Percentiles rank a stretch among this genome's conserved stretches.
These are phyloP conservation scores for Calycopis cecrops DNA, from an alignment of 1,140 invertebrate species.

Conservation along the genomic window DNA sequence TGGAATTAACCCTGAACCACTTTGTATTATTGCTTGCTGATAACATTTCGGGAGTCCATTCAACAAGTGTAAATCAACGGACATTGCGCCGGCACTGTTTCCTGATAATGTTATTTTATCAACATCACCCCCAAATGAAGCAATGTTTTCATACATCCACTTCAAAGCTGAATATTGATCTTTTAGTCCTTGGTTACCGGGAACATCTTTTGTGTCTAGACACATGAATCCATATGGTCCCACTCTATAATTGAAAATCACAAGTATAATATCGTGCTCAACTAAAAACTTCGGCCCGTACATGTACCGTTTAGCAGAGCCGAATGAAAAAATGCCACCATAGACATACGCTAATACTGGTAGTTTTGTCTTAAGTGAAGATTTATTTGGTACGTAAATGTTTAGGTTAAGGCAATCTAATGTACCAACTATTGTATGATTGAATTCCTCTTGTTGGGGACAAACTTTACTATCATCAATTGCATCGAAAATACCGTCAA, in stretches of 20 bases:
- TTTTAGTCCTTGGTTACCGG: not conserved
- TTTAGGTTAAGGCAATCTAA: slow-evolving; percentile 48
- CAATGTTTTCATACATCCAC: slow-evolving; percentile 9
- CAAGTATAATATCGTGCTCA: slow-evolving; percentile 75
- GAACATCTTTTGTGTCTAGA: too few species aligned
- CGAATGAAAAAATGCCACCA: slow-evolving; percentile 79
- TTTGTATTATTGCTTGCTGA: not conserved
- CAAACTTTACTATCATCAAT: slow-evolving; percentile 31
- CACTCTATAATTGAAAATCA: slow-evolving; percentile 28
- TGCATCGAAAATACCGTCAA: slow-evolving; percentile 31
- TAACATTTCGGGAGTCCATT: not conserved
- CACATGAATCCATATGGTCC: too few species aligned
- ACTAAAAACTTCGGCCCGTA: slow-evolving; percentile 75
- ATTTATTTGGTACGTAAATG: slow-evolving; percentile 42
- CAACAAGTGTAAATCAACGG: slow-evolving; percentile 8
- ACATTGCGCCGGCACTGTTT: slow-evolving; percentile 9
- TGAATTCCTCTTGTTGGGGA: slow-evolving; percentile 34
- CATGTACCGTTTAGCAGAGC: slow-evolving; percentile 54
- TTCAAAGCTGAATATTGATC: not conserved
- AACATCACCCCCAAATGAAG: slow-evolving; percentile 13
- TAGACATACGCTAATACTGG: slow-evolving; percentile 84
- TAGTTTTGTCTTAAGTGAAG: slow-evolving; percentile 22
- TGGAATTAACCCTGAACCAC: not conserved
- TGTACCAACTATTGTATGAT: slow-evolving; percentile 22
- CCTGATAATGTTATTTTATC: slow-evolving; percentile 15